These are phyloP conservation scores for Rotaria sp. DNA, from an alignment of 2,888 invertebrate species.

Conservation along the genomic window DNA sequence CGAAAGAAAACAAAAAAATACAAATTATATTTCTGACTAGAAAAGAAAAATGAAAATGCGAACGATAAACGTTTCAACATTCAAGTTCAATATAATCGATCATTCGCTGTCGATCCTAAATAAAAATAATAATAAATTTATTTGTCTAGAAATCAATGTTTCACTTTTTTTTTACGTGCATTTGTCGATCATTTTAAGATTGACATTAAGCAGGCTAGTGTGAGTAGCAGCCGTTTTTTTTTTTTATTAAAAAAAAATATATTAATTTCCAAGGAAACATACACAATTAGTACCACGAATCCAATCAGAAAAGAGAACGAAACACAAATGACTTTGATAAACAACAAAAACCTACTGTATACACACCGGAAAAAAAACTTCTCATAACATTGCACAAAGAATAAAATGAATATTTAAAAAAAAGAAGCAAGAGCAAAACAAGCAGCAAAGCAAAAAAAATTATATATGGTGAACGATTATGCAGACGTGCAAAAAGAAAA, in stretches of 20 bases:
- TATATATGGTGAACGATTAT: background rate
- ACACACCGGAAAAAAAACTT: background rate
- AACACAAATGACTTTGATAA: background rate
- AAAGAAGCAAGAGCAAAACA: background rate
- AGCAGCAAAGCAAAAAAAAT: background rate
- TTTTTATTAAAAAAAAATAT: background rate
- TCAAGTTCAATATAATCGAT: slow-evolving; percentile 1
- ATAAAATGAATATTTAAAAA: background rate
- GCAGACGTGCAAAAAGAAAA: background rate
- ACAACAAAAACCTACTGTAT: background rate
- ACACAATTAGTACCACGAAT: background rate
- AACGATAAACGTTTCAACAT: background rate
- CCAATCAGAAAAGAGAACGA: background rate
- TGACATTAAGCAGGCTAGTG: background rate
- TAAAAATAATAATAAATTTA: background rate
- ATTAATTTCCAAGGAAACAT: background rate
- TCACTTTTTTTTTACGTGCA: background rate
- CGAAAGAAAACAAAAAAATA: background rate
- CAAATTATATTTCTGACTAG: background rate
- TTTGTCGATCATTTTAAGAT: background rate
- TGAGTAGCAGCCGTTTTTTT: background rate
- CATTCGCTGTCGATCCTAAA: background rate
- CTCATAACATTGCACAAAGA: background rate
- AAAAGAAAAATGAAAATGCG: too few relatives aligned
- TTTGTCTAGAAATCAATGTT: background rate